phyloP scores from a whole-genome alignment of 2,797 vertebrate genomes.

The Tragopan temminckii region DNA sequence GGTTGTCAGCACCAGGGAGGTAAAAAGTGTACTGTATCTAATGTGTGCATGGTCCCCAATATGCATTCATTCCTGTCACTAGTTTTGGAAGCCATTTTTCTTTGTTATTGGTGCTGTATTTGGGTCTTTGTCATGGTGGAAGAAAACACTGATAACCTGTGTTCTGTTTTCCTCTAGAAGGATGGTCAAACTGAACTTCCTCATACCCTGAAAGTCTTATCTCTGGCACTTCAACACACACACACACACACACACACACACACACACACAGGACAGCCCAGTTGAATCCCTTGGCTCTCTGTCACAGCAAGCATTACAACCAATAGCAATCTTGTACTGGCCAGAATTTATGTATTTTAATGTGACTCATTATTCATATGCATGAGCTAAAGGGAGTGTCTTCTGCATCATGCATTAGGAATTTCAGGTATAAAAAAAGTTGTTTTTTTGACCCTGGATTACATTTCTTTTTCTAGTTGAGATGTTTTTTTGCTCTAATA shows the following conservation, averaged over 20 bases:
- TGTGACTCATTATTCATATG: slow-evolving; percentile 46
- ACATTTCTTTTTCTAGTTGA: not conserved
- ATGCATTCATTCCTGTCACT: not conserved
- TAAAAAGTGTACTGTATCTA: not conserved
- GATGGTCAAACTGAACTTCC: not conserved
- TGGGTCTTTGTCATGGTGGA: not conserved
- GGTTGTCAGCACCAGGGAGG: not conserved
- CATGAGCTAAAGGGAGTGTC: slow-evolving; percentile 54
- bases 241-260: not conserved
- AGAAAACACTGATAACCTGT: not conserved
- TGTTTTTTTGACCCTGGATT: not conserved
- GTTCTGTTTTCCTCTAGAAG: not conserved
- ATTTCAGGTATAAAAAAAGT: slow-evolving; percentile 9
- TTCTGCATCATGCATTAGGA: slow-evolving; percentile 41
- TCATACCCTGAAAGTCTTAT: not conserved
- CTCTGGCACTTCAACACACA: not conserved
- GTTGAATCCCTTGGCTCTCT: not conserved
- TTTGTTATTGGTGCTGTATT: not conserved
- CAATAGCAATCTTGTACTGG: not conserved
- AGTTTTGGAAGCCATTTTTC: not conserved
- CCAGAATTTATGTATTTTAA: slow-evolving; percentile 25
- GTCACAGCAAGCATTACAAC: slow-evolving; percentile 2
- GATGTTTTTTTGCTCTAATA: not conserved
- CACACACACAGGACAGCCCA: not conserved
- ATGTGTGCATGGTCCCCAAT: not conserved